Conservation (phyloP, 2,888 invertebrate species). For the Drosophila nr. perissopoda region DNA sequence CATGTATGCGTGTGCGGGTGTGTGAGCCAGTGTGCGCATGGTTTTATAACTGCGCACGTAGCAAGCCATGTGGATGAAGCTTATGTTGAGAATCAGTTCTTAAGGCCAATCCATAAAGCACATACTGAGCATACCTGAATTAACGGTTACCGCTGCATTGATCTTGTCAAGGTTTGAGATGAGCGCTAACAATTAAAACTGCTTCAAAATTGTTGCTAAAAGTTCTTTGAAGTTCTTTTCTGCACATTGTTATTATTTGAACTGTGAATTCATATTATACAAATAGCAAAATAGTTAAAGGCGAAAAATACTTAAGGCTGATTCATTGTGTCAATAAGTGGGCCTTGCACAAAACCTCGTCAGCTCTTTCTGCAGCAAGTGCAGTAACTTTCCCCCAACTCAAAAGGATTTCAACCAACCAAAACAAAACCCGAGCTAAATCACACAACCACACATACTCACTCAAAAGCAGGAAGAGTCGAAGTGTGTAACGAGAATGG, state of each 20-base stretch:
- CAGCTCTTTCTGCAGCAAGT: not conserved
- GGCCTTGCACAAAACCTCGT: no score
- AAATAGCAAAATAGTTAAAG: not conserved
- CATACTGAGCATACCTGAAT: not conserved
- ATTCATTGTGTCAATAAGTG: not conserved
- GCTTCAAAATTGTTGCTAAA: not conserved
- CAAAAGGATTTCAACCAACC: constrained; percentile 17
- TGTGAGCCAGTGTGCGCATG: constrained; percentile 15
- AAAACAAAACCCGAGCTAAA: constrained; percentile 9
- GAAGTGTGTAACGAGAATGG: not conserved
- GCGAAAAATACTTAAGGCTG: not conserved
- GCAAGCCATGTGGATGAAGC: constrained; percentile 27
- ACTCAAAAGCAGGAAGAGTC: not conserved
- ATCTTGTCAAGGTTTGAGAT: not conserved
- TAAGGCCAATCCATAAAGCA: constrained; percentile 23
- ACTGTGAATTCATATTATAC: not conserved
- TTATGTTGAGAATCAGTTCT: constrained; percentile 35
- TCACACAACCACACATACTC: constrained; percentile 14
- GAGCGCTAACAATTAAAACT: not conserved
- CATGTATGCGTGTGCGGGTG: not conserved
- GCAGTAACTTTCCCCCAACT: constrained; percentile 16
- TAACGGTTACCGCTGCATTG: constrained; percentile 10
- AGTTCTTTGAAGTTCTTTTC: no score
- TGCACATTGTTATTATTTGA: not conserved
- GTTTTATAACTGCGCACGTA: constrained; percentile 41